Conservation (phyloP, 2,888 invertebrate species). For the Epistrophe eligans region DNA sequence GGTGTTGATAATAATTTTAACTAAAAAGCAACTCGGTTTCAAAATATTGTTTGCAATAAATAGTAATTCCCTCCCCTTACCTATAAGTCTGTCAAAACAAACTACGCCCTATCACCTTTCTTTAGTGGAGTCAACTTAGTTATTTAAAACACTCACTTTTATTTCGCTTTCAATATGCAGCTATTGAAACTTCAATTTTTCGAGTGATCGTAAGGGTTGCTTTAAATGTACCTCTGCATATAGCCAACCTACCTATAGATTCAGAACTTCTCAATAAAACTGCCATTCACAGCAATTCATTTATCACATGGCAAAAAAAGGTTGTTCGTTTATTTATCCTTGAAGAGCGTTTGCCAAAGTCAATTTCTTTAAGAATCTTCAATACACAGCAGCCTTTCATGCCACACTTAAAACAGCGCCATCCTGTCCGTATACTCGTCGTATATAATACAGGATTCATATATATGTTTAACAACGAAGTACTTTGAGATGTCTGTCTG, state of each 20-base stretch:
- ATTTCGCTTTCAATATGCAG: not conserved
- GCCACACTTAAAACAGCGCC: slow-evolving; percentile 24
- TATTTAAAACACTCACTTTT: not conserved
- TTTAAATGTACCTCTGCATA: not conserved
- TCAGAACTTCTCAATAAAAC: slow-evolving; percentile 41
- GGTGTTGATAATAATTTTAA: not conserved
- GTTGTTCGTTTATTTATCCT: slow-evolving; percentile 32
- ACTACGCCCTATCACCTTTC: not conserved
- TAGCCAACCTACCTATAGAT: not conserved
- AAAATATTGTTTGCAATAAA: no score
- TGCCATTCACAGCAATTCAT: slow-evolving; percentile 56
- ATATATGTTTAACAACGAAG: slow-evolving; percentile 33
- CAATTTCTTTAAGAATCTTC: slow-evolving; percentile 57
- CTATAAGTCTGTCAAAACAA: not conserved
- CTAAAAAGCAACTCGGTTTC: no score
- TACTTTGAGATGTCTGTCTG: slow-evolving; percentile 57
- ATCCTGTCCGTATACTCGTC: not conserved
- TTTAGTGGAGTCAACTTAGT: not conserved
- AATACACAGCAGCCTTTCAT: slow-evolving; percentile 34
- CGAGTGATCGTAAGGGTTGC: not conserved
- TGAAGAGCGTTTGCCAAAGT: slow-evolving; percentile 55
- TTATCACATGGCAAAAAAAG: slow-evolving; percentile 51
- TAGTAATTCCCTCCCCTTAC: no score
- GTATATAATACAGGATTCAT: not conserved
- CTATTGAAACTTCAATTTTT: not conserved